Evolutionary conservation across 2,113 vertebrate genomes (phyloP), one percentile per base, ranked within the genome.

Genomic region (Ivindomyrus marchei): DNA sequence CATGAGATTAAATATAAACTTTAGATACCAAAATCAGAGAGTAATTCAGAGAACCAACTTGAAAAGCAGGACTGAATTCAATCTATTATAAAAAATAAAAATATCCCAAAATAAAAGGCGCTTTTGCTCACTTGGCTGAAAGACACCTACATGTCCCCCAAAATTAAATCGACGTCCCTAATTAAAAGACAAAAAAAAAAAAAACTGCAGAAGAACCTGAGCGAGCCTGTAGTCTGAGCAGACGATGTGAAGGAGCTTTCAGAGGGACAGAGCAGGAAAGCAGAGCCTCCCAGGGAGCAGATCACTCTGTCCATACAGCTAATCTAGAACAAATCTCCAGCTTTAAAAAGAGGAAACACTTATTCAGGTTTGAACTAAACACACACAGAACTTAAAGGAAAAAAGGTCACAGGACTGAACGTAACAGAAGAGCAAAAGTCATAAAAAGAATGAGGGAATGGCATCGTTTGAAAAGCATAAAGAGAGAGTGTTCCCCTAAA

Each of bases 401-500:
- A 10, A 36, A 19, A 42, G 2, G 74, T 80, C 36, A 80, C 74
- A 42, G 74, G 74, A 80, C 74, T 19, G 36, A 80, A 80, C 36
- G 2, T 80, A 36, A 0, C 80, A 92, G 93, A 90, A 91, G 93
- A 93, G 91, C 91, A 80, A 90, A 87, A 93, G 77, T 90, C 45
- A 91, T 74, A 91, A 21, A 53, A 53, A 87, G 85, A 91, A 50
- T 7, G 24, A 19, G 62, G 91, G 91, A 93, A 93, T 93, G 93
- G 89, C 92, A 89, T 70, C 91, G 88, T 91, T 3, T 74, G 24
- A 74, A 88, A 70, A n/a, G 13, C 85, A 52, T 24, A 53, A 74
- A 50, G 87, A 91, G 88, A 91, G 53, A 89, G 87, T 31, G n/a
- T 45, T 77, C 92, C 94, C 92, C 92, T 93, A 93, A 91, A 91